Percentiles rank a stretch among this genome's conserved stretches.
These are phyloP conservation scores for Cydia strobilella DNA, from an alignment of 1,140 invertebrate genomes.

Conservation along the genomic window DNA sequence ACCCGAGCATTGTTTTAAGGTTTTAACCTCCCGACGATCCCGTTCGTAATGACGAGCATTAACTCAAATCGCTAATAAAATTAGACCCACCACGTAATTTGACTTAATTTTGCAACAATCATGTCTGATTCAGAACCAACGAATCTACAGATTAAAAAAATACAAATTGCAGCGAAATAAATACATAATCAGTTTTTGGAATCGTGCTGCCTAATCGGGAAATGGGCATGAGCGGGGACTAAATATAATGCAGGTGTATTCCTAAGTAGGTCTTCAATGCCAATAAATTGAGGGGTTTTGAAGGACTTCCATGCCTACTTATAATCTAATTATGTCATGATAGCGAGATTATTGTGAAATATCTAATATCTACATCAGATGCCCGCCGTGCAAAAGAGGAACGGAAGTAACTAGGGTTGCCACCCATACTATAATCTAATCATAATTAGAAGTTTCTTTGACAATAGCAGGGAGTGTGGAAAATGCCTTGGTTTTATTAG, in stretches of 20 bases:
- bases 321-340: constrained; percentile 16
- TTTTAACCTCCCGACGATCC: constrained; percentile 56
- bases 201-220: constrained; percentile 45
- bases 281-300: constrained; percentile 3
- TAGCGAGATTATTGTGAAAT: constrained; percentile 10
- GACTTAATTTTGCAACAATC: constrained; percentile 72
- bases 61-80: constrained; percentile 75
- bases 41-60: constrained; percentile 68
- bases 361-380: not conserved
- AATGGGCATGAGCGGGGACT: constrained; percentile 32
- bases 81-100: constrained; percentile 68
- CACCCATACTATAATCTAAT: too few relatives aligned
- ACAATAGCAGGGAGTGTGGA: not conserved
- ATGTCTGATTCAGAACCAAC: constrained; percentile 59
- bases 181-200: constrained; percentile 41
- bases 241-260: constrained; percentile 24
- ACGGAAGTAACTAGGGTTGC: not conserved
- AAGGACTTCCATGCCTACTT: constrained; percentile 19
- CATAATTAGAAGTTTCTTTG: not conserved
- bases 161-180: constrained; percentile 52
- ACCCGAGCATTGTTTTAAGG: constrained; percentile 66
- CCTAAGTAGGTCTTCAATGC: constrained; percentile 17
- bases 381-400: not conserved
- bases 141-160: constrained; percentile 51
- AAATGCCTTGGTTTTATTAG: not conserved